A percentile compares a stretch with the other conserved stretches of the same genome.
Evolutionary conservation across 2,797 vertebrate species (phyloP).

Genomic region (Steatocranus sp.): DNA sequence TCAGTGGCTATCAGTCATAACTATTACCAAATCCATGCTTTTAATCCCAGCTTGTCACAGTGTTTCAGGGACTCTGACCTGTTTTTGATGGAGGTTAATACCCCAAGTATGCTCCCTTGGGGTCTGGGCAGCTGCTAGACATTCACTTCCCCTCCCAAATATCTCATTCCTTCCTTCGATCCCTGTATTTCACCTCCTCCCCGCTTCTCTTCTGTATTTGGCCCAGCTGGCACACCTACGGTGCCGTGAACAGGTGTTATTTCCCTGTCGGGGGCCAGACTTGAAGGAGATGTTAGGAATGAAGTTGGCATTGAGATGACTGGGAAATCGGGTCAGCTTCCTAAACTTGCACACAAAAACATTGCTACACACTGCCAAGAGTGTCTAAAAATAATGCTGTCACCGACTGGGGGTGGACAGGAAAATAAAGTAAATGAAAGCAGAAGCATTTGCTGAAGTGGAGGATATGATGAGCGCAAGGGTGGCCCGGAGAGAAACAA

Average conservation of each 20-base stretch:
- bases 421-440: constrained; percentile 57
- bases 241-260: constrained; percentile 48
- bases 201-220: background rate
- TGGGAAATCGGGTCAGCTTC: constrained; percentile 57
- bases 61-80: constrained; percentile 10
- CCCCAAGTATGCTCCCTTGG: constrained; percentile 2
- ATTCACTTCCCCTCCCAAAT: background rate
- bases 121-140: background rate
- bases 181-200: background rate
- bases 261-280: constrained; percentile 11
- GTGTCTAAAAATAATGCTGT: constrained; percentile 57
- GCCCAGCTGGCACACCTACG: background rate
- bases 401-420: constrained; percentile 23
- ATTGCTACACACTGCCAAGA: constrained; percentile 6
- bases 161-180: background rate
- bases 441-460: constrained; percentile 38
- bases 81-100: constrained; percentile 43
- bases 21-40: background rate
- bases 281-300: constrained; percentile 26
- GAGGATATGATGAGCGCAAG: constrained; percentile 25
- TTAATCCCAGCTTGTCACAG: background rate
- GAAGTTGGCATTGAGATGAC: constrained; percentile 35
- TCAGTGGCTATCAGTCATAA: background rate
- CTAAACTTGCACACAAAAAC: constrained; percentile 28
- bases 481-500: constrained; percentile 26